Evolutionary conservation across 2,888 invertebrate genomes (phyloP), one percentile per base, ranked within the genome.

Genomic region (Ormyrus rosae): DNA sequence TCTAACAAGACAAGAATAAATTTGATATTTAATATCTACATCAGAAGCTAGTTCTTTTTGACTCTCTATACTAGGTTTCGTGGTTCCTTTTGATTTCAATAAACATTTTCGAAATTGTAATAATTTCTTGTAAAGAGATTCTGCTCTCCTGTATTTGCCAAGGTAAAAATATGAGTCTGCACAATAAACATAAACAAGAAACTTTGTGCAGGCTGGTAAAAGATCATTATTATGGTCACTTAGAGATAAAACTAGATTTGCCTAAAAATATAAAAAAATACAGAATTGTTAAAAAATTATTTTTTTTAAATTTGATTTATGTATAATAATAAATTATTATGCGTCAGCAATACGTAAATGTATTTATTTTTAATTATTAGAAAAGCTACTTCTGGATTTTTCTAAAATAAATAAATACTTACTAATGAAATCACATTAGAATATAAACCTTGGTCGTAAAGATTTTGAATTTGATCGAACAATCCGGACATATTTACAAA

Each of bases 341-440:
- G 65, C 19, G 68, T 76, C 19, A 55, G 46, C 53, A 75, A 77
- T 58, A 72, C 34, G 34, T 34, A 72, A 67, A 45, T n/a, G n/a
- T 64, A 65, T 13, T 48, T 45, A 46, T 68, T 55, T 70, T 63
- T 2, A 72, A 61, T 51, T 72, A 58, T 69, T 50, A 9, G 61
- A 55, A 60, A 76, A 34, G 34, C 34, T 34, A 34, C 34, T 34
- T 34, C 13, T 69, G 58, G 19, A 56, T 6, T 4, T 67, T 46
- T 50, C 9, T 48, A 53, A 34, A 34, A 34, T 45, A 68, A 50
- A 19, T 9, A 45, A 46, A 53, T 80, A 89, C 93, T 92, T 92
- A 96, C 96, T 89, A 95, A 90, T 85, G 93, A 92, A 69, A 94
- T 93, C 13, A 96, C 93, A 90, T 95, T 95, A 9, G 94, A 94